A percentile compares a stretch with the other conserved stretches of the same genome.
phyloP scores from a whole-genome alignment of 1,140 invertebrate species.

The Melipona quadrifasciata region DNA sequence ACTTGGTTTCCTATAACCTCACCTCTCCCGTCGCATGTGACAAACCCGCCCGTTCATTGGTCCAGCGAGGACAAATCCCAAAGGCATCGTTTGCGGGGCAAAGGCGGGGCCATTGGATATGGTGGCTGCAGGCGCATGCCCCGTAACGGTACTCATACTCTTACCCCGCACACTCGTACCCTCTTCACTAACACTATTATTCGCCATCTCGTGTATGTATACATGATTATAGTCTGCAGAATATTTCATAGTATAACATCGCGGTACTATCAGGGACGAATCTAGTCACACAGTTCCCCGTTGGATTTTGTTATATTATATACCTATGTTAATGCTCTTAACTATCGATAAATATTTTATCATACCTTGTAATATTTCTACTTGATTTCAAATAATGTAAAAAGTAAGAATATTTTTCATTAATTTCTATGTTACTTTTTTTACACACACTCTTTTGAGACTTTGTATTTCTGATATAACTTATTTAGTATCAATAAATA shows the following conservation, averaged over 20 bases:
- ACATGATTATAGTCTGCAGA: conserved; percentile 54
- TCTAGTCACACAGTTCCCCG: neutral
- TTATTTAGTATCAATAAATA: neutral
- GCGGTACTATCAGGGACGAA: conserved; percentile 50
- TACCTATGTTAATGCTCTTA: neutral
- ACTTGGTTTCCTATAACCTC: conserved; percentile 39
- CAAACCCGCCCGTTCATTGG: conserved; percentile 68
- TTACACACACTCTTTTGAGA: neutral
- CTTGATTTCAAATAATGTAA: neutral
- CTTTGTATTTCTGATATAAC: neutral
- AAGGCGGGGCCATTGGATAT: conserved; percentile 71
- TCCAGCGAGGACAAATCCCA: conserved; percentile 77
- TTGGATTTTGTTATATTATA: neutral
- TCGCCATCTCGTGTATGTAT: conserved; percentile 22
- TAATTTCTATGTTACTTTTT: neutral
- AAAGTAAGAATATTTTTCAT: neutral
- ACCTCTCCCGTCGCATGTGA: conserved; percentile 48
- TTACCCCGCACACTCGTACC: conserved; percentile 8
- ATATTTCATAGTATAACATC: conserved; percentile 55
- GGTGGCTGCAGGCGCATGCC: conserved; percentile 70
- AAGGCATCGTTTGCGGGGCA: conserved; percentile 71
- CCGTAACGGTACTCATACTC: conserved; percentile 69
- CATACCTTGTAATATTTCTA: neutral
- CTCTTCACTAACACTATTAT: neutral
- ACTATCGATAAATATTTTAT: neutral